phyloP scores from a whole-genome alignment of 2,113 vertebrate genomes.

The Dasyurus viverrinus region DNA sequence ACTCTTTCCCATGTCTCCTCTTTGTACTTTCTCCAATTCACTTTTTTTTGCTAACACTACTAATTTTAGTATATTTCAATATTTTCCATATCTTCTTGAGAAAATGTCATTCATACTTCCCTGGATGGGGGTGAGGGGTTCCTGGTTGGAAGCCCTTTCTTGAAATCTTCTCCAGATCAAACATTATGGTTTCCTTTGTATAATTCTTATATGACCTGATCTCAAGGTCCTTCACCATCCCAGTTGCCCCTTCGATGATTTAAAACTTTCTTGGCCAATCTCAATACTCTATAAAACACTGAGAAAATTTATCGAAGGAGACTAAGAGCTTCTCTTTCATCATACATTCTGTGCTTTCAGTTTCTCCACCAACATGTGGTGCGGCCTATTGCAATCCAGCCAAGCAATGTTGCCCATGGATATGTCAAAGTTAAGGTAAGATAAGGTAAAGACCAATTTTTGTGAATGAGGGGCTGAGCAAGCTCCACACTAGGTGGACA shows the following conservation, averaged over 20 bases:
- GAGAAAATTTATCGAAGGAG: background rate
- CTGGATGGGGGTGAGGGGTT: background rate
- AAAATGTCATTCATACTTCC: too few relatives aligned
- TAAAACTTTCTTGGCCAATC: background rate
- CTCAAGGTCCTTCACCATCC: background rate
- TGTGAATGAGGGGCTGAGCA: background rate
- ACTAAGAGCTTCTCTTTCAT: background rate
- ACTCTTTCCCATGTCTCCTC: background rate
- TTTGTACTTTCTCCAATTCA: background rate
- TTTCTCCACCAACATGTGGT: conserved; percentile 59
- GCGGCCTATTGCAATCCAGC: conserved; percentile 64
- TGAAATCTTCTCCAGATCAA: background rate
- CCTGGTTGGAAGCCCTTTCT: background rate
- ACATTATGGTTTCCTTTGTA: background rate
- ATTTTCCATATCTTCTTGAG: background rate
- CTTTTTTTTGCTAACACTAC: background rate
- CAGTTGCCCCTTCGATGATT: background rate
- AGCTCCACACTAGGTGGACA: background rate
- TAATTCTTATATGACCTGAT: background rate
- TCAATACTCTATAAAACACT: background rate
- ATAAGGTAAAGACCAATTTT: background rate
- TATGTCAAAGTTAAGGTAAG: conserved; percentile 88
- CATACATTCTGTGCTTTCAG: conserved; percentile 55
- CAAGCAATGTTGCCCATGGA: conserved; percentile 84
- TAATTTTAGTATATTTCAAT: too few relatives aligned